Evolutionary conservation across 2,888 invertebrate species (phyloP), one percentile per base, ranked within the genome.

Genomic region (Thysanoteuthis rhombus): DNA sequence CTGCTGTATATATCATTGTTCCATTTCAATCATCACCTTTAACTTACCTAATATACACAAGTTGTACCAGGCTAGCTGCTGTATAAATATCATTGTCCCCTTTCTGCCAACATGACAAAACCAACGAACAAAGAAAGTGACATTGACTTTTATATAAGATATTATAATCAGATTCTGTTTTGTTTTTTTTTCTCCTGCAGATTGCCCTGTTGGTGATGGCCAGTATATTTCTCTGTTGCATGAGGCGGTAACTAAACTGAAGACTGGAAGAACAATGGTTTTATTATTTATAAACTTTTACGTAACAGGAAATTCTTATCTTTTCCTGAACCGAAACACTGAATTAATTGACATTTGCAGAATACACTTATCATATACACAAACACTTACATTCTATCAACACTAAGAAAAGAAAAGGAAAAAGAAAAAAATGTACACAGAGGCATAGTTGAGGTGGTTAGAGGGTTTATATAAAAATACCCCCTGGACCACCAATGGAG

Each of bases 221-320:
- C n/a, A 75, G 75, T n/a, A 75, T 75, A 75, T 75, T 75, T 19
- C 75, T 75, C 12, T 75, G 75, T n/a, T 75, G 75, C 16, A 75
- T 75, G 75, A 75, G 75, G 75, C 75, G 75, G 75, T 75, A 75
- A 75, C 75, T 75, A n/a, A 75, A 10, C 75, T n/a, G n/a, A n/a
- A 75, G n/a, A 75, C 75, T 75, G 75, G n/a, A 75, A 75, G n/a
- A 75, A 75, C n/a, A 75, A 75, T 75, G n/a, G n/a, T 75, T 75
- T 75, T 75, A 75, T 75, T 75, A 75, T 75, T 75, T 75, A 75
- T 75, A 75, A 75, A 75, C 52, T 52, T 25, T 52, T n/a, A n/a
- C n/a, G 25, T 52, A 52, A 52, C n/a, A 75, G n/a, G 75, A n/a
- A n/a, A 75, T n/a, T n/a, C n/a, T 75, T 75, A 52, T 75, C n/a